These are phyloP conservation scores for Erethizon dorsatum DNA, from an alignment of 2,797 vertebrate genomes.

Conservation along the genomic window DNA sequence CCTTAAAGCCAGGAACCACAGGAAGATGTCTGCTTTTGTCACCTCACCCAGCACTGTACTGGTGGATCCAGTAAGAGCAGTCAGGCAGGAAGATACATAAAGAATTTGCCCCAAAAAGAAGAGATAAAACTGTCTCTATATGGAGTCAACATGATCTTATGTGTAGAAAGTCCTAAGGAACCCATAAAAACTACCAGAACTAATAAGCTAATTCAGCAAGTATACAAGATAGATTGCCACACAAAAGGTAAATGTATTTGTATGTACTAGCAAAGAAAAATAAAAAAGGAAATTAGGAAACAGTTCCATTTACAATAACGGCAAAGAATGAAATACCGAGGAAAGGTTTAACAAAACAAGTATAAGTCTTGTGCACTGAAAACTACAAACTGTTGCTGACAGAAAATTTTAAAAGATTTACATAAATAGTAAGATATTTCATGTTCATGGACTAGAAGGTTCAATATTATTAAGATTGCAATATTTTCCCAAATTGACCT, in stretches of 20 bases:
- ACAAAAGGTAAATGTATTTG: neutral
- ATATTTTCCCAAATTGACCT: constrained; percentile 19
- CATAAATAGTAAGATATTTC: constrained; percentile 10
- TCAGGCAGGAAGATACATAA: constrained; percentile 38
- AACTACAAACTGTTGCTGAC: constrained; percentile 4
- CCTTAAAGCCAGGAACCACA: constrained; percentile 33
- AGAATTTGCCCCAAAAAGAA: constrained; percentile 30
- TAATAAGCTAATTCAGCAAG: constrained; percentile 41
- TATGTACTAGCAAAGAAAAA: neutral
- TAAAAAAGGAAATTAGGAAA: constrained; percentile 40
- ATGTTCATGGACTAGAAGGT: neutral
- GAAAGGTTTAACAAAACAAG: constrained; percentile 41
- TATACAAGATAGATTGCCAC: neutral
- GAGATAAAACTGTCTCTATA: constrained; percentile 24
- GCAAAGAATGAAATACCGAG: constrained; percentile 20
- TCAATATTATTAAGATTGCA: neutral
- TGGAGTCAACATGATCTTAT: neutral
- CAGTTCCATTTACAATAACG: constrained; percentile 15
- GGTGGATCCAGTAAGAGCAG: neutral
- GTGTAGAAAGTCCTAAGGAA: neutral
- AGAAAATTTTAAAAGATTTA: constrained; percentile 35
- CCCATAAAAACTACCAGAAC: constrained; percentile 22
- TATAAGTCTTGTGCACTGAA: constrained; percentile 1
- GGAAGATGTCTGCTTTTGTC: neutral
- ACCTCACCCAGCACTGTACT: neutral